phyloP scores from a whole-genome alignment of 2,797 vertebrate genomes.

The Leuciscus waleckii region DNA sequence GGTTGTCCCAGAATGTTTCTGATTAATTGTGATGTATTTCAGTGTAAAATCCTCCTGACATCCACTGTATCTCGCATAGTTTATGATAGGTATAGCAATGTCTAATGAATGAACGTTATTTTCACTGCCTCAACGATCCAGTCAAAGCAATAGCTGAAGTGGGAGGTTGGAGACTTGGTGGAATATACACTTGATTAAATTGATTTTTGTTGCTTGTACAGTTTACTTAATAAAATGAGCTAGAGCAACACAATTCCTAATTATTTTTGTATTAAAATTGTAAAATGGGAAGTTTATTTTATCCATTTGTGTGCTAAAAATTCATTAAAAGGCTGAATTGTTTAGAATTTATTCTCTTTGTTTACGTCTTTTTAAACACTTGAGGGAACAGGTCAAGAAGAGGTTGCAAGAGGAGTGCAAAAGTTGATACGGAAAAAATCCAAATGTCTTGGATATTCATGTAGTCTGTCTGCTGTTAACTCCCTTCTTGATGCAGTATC shows the following conservation, averaged over 20 bases:
- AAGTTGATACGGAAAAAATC: background rate
- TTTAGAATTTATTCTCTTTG: no score
- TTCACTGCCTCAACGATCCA: background rate
- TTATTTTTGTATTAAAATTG: background rate
- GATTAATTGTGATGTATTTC: background rate
- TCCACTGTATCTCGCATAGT: background rate
- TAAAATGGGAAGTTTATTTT: background rate
- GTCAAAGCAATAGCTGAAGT: background rate
- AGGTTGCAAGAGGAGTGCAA: slow-evolving; percentile 13
- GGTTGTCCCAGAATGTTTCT: background rate
- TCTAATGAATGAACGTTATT: background rate
- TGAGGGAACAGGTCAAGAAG: background rate
- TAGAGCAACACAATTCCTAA: background rate
- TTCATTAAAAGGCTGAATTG: no score
- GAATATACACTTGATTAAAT: background rate
- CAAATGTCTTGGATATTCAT: slow-evolving; percentile 20
- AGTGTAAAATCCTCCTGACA: background rate
- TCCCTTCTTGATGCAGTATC: slow-evolving; percentile 31
- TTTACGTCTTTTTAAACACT: background rate
- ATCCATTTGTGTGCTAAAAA: background rate
- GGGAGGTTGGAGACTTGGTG: background rate
- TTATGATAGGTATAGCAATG: background rate
- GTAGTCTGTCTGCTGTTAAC: slow-evolving; percentile 4
- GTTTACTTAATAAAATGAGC: background rate
- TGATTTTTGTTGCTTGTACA: background rate